Evolutionary conservation across 92 coral and sea anemone species (phyloP), one percentile per base, ranked within the genome.

Genomic region (Porites rus): DNA sequence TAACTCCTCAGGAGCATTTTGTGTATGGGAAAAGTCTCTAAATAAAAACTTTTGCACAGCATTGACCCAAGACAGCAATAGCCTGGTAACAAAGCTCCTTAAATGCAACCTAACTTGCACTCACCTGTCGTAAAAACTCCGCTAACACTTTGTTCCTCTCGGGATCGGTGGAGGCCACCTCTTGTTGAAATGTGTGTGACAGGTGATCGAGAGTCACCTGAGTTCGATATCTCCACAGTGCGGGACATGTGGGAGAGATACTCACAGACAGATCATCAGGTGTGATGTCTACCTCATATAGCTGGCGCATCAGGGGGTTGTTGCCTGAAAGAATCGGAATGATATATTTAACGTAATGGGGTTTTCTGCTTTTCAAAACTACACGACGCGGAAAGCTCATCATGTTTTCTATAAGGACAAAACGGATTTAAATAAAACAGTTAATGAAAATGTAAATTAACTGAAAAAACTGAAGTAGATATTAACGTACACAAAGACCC

Each of bases 181-280:
- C 87, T 60, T 93, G 94, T 56, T 91, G 94, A 80, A 93, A 95
- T 66, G 89, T 93, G 91, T 91, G 91, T 10, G 87, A 76, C 80
- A 91, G 84, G 79, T 95, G 94, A 63, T 95, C 96, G 10, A 95
- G 90, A 8, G 96, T 95, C 65, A 95, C 94, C 66, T 80, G 87
- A 17, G 92, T 89, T 9, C 98, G 92, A 69, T 95, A 93, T 71
- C 95, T 91, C 98, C 98, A 95, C 80, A 95, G 91, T 68, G 88
- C 85, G 11, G 94, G 94, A 74, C 89, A 82, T 76, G 87, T 90
- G 1, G 94, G 92, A 65, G 72, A 72, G n/a, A 95, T 60, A 51
- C 82, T 64, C 14, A 59, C 80, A 8, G 84, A 22, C 28, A 21
- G 77, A 64, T 74, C 76, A 17, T 89, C 91, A 9, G 75, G 66